These are phyloP conservation scores for Steinernema khuongi DNA, from an alignment of 1,140 invertebrate genomes.

Conservation along the genomic window DNA sequence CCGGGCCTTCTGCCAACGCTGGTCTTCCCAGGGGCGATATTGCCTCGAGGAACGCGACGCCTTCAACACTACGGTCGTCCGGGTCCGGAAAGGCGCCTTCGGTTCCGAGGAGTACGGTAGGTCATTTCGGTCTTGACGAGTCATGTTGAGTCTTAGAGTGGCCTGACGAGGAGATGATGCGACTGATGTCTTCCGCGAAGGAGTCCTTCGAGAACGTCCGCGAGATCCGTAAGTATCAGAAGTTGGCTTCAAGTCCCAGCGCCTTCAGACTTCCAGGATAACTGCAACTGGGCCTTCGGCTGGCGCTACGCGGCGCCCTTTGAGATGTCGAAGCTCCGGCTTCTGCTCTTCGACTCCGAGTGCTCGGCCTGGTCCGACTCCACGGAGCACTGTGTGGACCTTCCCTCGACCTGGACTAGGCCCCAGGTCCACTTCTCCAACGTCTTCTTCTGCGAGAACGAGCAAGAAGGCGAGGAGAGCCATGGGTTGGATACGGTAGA, in stretches of 20 bases:
- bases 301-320: not conserved
- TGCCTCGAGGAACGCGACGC: not conserved
- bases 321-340: not conserved
- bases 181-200: not conserved
- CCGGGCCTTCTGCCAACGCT: not conserved
- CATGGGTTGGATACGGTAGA: too few species aligned
- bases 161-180: not conserved
- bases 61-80: not conserved
- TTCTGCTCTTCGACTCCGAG: not conserved
- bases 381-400: not conserved
- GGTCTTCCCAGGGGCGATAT: not conserved
- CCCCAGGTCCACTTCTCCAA: not conserved
- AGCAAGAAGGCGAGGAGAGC: not conserved
- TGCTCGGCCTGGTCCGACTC: not conserved
- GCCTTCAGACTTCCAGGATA: not conserved
- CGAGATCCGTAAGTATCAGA: not conserved
- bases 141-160: not conserved
- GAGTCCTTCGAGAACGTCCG: not conserved
- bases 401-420: not conserved
- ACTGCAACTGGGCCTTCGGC: conserved; percentile 9
- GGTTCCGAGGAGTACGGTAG: not conserved
- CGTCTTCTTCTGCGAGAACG: not conserved
- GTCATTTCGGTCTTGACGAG: not conserved
- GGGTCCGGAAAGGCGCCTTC: not conserved
- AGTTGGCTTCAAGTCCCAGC: not conserved